These are phyloP conservation scores for Brachymystax lenok DNA, from an alignment of 2,797 vertebrate genomes.

Conservation along the genomic window DNA sequence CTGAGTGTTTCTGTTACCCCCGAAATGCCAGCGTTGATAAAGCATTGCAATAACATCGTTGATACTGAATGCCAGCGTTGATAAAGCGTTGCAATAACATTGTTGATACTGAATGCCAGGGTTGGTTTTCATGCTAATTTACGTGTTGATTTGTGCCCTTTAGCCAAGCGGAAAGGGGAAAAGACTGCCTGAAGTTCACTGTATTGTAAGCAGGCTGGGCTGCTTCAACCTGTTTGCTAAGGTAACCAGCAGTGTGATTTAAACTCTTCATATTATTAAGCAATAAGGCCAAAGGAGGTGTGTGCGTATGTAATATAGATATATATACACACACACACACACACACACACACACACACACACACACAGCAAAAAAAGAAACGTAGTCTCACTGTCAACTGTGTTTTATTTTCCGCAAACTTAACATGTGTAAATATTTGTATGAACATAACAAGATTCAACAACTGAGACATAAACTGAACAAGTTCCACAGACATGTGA, in stretches of 20 bases:
- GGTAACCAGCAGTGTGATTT: slow-evolving; percentile 72
- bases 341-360: too few relatives aligned
- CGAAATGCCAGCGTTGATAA: neutral
- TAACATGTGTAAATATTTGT: too few relatives aligned
- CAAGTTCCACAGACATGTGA: too few relatives aligned
- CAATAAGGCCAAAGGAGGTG: too few relatives aligned
- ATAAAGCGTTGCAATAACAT: neutral
- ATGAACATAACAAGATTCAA: too few relatives aligned
- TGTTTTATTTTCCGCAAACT: too few relatives aligned
- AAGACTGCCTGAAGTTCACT: slow-evolving; percentile 94
- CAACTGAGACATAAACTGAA: too few relatives aligned
- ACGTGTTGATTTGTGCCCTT: slow-evolving; percentile 52
- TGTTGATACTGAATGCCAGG: neutral
- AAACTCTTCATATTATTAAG: neutral
- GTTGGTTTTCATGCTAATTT: slow-evolving; percentile 20
- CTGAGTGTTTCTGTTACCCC: neutral
- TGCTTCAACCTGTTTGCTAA: slow-evolving; percentile 98
- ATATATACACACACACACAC: too few relatives aligned
- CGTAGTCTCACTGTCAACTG: too few relatives aligned
- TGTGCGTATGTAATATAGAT: too few relatives aligned
- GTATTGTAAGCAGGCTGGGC: slow-evolving; percentile 94
- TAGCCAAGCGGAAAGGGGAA: slow-evolving; percentile 95
- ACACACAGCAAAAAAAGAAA: too few relatives aligned
- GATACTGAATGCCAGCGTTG: neutral
- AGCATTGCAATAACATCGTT: neutral